Conservation (phyloP, 2,888 invertebrate genomes). For the Lasioglossum malachurum region DNA sequence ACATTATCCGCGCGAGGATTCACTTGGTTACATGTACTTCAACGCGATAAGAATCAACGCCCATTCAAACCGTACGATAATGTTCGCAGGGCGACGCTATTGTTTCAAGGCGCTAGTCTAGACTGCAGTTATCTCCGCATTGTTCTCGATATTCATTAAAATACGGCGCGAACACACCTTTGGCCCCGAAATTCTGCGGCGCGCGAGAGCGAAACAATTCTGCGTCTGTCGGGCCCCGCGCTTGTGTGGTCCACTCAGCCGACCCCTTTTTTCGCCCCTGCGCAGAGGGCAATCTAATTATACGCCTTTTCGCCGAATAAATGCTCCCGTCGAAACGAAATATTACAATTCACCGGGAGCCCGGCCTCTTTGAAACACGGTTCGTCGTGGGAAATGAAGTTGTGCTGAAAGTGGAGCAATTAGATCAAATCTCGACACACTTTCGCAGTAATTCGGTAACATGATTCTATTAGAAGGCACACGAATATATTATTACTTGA, state of each 20-base stretch:
- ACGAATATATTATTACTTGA: neutral
- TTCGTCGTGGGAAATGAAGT: neutral
- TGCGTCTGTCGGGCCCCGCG: neutral
- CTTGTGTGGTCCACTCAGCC: neutral
- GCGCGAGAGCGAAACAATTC: neutral
- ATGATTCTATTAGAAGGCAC: neutral
- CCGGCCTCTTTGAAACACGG: conserved; percentile 2
- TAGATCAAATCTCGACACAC: conserved; percentile 10
- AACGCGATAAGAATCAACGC: conserved; percentile 76
- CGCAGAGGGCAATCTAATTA: conserved; percentile 31
- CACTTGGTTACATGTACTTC: conserved; percentile 75
- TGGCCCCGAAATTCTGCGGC: conserved; percentile 59
- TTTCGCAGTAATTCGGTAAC: neutral
- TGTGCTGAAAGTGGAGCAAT: neutral
- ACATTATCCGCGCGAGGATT: conserved; percentile 75
- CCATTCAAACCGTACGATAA: conserved; percentile 77
- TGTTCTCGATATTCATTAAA: conserved; percentile 80
- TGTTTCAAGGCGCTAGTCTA: conserved; percentile 75
- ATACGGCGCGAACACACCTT: conserved; percentile 75
- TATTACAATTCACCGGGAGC: conserved; percentile 13
- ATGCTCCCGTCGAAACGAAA: conserved; percentile 14
- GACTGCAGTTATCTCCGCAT: conserved; percentile 75
- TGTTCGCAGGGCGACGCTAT: conserved; percentile 72
- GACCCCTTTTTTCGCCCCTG: conserved; percentile 15
- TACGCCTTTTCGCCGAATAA: conserved; percentile 20